Percentiles rank a stretch among this genome's conserved stretches.
Evolutionary conservation across 2,888 invertebrate genomes (phyloP).

Genomic region (Leuctra nigra): DNA sequence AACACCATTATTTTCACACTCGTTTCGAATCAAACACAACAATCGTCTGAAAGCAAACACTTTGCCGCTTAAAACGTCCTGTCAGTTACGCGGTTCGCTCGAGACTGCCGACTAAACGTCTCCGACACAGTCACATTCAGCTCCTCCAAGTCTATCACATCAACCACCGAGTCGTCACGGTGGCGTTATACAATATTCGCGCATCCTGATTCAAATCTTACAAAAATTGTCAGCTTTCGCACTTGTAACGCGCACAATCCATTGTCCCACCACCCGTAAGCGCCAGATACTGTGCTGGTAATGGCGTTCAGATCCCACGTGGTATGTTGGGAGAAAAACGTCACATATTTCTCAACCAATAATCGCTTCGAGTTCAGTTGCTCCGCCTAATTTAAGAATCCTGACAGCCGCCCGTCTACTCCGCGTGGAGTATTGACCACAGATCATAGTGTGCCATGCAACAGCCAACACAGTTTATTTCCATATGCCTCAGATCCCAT

Average conservation of each 20-base stretch:
- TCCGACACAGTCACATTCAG: background rate
- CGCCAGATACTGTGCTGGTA: slow-evolving; percentile 30
- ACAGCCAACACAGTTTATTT: slow-evolving; percentile 1
- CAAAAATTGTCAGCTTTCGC: slow-evolving; percentile 30
- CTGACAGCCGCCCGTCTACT: slow-evolving; percentile 36
- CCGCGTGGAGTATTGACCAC: slow-evolving; percentile 37
- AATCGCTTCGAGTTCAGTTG: slow-evolving; percentile 15
- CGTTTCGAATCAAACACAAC: background rate
- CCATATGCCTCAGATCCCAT: slow-evolving; percentile 7
- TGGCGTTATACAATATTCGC: slow-evolving; percentile 27
- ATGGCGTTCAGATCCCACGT: slow-evolving; percentile 32
- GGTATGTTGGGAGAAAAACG: slow-evolving; percentile 29
- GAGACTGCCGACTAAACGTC: no score
- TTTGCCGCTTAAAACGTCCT: no score
- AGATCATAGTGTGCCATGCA: slow-evolving; percentile 22
- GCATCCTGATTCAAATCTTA: slow-evolving; percentile 30
- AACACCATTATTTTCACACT: background rate
- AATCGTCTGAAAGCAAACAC: no score
- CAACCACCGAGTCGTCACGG: no score
- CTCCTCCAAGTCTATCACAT: no score
- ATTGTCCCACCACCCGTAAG: slow-evolving; percentile 29
- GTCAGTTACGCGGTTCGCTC: no score
- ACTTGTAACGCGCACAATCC: slow-evolving; percentile 30
- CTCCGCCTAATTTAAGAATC: slow-evolving; percentile 31
- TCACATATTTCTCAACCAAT: slow-evolving; percentile 29